phyloP scores from a whole-genome alignment of 1,140 invertebrate species.

The Frieseomelitta varia region DNA sequence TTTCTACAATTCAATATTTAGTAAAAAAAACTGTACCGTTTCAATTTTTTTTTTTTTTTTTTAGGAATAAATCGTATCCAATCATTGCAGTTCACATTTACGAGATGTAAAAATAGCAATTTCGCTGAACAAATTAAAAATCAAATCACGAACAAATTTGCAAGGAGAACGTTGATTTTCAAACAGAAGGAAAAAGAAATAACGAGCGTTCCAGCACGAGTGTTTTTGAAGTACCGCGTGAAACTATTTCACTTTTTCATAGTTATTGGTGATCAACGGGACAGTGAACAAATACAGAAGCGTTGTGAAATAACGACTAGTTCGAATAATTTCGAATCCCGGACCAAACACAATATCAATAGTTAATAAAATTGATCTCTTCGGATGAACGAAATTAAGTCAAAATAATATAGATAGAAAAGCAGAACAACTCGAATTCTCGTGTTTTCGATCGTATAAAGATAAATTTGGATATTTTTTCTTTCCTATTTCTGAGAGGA shows the following conservation, averaged over 20 bases:
- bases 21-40: background rate
- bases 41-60: background rate
- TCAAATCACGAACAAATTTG: background rate
- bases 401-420: background rate
- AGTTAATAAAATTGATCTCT: background rate
- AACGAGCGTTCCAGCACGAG: conserved; percentile 5
- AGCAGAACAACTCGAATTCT: background rate
- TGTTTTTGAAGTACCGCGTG: background rate
- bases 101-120: background rate
- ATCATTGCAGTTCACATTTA: background rate
- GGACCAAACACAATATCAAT: background rate
- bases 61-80: background rate
- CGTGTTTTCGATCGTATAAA: background rate
- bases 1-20: background rate
- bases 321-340: background rate
- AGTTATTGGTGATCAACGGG: conserved; percentile 6
- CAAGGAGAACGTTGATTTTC: background rate
- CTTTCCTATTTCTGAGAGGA: background rate
- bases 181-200: background rate
- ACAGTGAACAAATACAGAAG: background rate
- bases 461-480: background rate
- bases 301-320: background rate
- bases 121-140: too few species aligned
- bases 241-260: background rate
- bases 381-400: background rate